A percentile compares a stretch with the other conserved stretches of the same genome.
phyloP scores from a whole-genome alignment of 1,140 invertebrate species.

The Calosoma granatense region DNA sequence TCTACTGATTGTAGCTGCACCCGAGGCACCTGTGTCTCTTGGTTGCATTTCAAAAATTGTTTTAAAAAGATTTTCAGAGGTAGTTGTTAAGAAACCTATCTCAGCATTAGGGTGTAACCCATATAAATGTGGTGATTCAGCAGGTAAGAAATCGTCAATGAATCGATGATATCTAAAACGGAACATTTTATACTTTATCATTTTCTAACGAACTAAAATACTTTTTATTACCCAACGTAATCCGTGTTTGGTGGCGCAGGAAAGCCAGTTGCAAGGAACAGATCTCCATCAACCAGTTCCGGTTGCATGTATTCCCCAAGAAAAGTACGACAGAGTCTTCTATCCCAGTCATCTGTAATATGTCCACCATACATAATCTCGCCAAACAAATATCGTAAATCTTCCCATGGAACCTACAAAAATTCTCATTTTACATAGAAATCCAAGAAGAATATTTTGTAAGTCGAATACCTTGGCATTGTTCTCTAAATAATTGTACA shows the following conservation, averaged over 20 bases:
- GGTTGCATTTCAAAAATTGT: constrained; percentile 91
- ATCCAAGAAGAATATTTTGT: background rate
- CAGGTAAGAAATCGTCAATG: constrained; percentile 77
- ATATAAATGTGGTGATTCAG: constrained; percentile 83
- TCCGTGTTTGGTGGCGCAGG: constrained; percentile 76
- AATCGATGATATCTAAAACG: constrained; percentile 66
- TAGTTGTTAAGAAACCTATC: constrained; percentile 84
- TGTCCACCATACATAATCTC: constrained; percentile 97
- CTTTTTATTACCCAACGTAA: constrained; percentile 47
- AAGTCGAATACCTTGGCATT: constrained; percentile 53
- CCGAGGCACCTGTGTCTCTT: constrained; percentile 57
- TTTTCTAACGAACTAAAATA: background rate
- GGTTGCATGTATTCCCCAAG: constrained; percentile 79
- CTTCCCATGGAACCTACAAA: constrained; percentile 75
- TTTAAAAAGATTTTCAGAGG: constrained; percentile 76
- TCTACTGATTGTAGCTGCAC: constrained; percentile 50
- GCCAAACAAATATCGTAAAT: constrained; percentile 85
- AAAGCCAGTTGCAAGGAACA: constrained; percentile 72
- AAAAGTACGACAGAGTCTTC: constrained; percentile 78
- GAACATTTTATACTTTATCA: background rate
- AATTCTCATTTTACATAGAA: background rate
- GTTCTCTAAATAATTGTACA: constrained; percentile 88
- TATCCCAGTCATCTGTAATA: constrained; percentile 94
- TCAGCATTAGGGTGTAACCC: constrained; percentile 92
- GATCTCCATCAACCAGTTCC: constrained; percentile 69